Conservation (phyloP, 2,888 invertebrate genomes). For the Dendrolimus houi region DNA sequence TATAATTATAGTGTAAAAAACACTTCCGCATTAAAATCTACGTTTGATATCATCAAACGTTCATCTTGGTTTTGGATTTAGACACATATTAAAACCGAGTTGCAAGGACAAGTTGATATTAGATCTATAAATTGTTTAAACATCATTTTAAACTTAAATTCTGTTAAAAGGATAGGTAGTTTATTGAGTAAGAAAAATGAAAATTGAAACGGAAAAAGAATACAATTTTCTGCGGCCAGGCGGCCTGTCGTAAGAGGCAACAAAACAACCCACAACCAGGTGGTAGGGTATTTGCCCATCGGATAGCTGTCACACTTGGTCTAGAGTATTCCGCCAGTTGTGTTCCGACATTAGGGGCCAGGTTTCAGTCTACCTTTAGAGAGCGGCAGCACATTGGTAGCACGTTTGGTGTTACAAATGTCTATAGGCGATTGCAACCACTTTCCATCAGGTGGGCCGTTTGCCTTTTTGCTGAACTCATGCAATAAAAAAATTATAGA, state of each 20-base stretch:
- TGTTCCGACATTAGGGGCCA: not conserved
- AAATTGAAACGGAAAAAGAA: no score
- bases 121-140: no score
- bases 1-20: constrained; percentile 3
- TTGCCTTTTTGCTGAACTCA: no score
- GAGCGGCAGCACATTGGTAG: not conserved
- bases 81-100: not conserved
- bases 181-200: no score
- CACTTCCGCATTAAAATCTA: constrained; percentile 28
- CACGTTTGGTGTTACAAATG: not conserved
- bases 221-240: not conserved
- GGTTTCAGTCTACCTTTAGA: not conserved
- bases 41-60: constrained; percentile 26
- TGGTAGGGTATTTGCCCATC: not conserved
- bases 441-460: no score
- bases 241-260: not conserved
- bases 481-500: no score
- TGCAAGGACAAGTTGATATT: not conserved
- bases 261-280: not conserved
- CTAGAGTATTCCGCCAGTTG: not conserved
- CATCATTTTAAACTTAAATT: no score
- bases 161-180: no score
- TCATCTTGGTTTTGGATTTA: not conserved
- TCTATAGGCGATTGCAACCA: not conserved
- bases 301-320: not conserved